phyloP scores from a whole-genome alignment of 92 coral and sea anemone genomes.

The Diadumene lineata region DNA sequence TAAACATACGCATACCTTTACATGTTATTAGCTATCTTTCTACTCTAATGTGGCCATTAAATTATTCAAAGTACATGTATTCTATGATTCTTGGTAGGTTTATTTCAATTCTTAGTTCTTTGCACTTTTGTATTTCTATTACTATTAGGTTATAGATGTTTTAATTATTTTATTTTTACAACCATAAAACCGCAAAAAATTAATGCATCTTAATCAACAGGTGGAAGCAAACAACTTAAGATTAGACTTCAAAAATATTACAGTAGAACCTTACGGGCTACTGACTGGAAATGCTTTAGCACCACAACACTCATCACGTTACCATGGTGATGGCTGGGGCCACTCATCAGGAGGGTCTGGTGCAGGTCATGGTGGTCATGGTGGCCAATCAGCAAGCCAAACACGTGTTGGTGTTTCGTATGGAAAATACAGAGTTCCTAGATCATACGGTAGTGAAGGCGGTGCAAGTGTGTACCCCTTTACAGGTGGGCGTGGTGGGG shows the following conservation, averaged over 20 bases:
- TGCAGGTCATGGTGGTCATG: slow-evolving; percentile 75
- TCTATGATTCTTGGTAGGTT: too few relatives aligned
- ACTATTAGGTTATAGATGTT: too few relatives aligned
- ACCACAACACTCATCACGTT: slow-evolving; percentile 28
- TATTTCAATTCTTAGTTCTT: too few relatives aligned
- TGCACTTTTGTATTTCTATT: too few relatives aligned
- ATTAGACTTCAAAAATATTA: slow-evolving; percentile 56
- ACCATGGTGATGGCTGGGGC: slow-evolving; percentile 44
- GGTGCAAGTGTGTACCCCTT: slow-evolving; percentile 58
- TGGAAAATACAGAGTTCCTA: slow-evolving; percentile 52
- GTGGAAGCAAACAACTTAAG: slow-evolving; percentile 44
- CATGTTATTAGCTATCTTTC: too few relatives aligned
- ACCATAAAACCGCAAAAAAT: neutral
- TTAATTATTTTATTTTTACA: too few relatives aligned
- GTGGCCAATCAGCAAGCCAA: slow-evolving; percentile 43
- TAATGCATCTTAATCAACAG: slow-evolving; percentile 10
- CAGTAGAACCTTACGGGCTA: slow-evolving; percentile 56
- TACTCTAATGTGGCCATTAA: too few relatives aligned
- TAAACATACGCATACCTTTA: too few relatives aligned
- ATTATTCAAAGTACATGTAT: too few relatives aligned
- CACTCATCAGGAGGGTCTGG: slow-evolving; percentile 53
- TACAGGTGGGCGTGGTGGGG: slow-evolving; percentile 60
- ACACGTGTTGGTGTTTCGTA: slow-evolving; percentile 49
- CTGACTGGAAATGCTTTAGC: slow-evolving; percentile 33
- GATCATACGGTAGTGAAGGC: slow-evolving; percentile 49